Evolutionary conservation across 2,797 vertebrate species (phyloP), one percentile per base, ranked within the genome.

Genomic region (Eremophila alpestris): DNA sequence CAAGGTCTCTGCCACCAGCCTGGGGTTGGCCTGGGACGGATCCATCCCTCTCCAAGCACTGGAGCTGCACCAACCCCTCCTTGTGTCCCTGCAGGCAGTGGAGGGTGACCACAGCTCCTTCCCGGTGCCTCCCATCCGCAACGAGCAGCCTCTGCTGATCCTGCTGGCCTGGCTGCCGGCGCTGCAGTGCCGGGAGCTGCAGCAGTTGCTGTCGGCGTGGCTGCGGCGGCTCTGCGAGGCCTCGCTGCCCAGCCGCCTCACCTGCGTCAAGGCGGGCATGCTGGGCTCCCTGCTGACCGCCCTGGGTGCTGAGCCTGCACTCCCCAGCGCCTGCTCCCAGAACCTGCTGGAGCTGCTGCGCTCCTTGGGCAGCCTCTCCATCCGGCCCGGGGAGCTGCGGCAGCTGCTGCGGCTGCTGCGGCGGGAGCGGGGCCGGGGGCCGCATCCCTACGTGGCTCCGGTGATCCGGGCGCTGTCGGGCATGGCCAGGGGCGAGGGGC

Each of bases 121-220:
- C 65, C 98, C 98, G 0, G 97, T 97, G 16, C 98, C 97, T 1
- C 98, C 98, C 40, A 99, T 99, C 94, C 97, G 98, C 90, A 99
- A 99, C 0, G 99, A 99, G 87, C 99, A 99, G 93, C 99, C 99
- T 0, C 91, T 99, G 90, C 97, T 99, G 87, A 97, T 99, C 63
- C 98, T 99, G 45, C 96, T 98, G 90, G 98, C 98, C 96, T 99
- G 99, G 99, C 97, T 99, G 36, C 99, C 99, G 0, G 97, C 98
- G 1, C 97, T 99, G 95, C 76, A 92, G 1, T 98, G 98, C 10
- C 96, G 97, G 6, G 98, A 99, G 26, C 98, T 99, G 5, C 99
- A 98, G 97, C 95, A 99, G 93, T 97, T 99, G 89, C 98, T 99
- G 30, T 98, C 99, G 0, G 98, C 98, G 48, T 98, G 98, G 97